Evolutionary conservation across 2,888 invertebrate genomes (phyloP).

Genomic region (Ophioninae sp.): DNA sequence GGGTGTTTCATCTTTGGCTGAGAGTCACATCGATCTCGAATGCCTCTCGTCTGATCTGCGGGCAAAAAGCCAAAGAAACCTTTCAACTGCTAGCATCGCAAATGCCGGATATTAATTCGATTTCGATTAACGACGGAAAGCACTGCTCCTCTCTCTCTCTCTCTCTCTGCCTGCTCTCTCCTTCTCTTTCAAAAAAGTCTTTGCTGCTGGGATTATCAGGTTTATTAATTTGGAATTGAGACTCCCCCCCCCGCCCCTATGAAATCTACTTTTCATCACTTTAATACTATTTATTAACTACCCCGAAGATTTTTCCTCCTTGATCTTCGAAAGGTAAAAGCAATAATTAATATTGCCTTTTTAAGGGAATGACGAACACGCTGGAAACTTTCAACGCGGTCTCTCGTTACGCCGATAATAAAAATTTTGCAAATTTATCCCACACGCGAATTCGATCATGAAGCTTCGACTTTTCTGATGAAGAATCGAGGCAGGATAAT

Average conservation of each 20-base stretch:
- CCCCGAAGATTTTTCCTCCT: background rate
- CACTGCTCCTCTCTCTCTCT: background rate
- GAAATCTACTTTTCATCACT: slow-evolving; percentile 13
- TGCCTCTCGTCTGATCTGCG: slow-evolving; percentile 26
- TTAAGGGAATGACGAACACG: too few species aligned
- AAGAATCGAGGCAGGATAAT: too few species aligned
- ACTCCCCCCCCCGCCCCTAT: too few species aligned
- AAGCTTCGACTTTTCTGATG: too few species aligned
- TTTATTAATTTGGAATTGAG: slow-evolving; percentile 23
- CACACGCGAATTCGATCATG: too few species aligned
- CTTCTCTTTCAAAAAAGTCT: background rate
- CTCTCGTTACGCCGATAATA: too few species aligned
- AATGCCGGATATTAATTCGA: slow-evolving; percentile 50
- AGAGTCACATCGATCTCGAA: slow-evolving; percentile 39
- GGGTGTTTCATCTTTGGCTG: slow-evolving; percentile 47
- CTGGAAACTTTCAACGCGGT: too few species aligned
- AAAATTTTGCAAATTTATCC: too few species aligned
- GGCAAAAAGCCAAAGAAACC: slow-evolving; percentile 28
- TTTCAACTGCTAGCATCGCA: slow-evolving; percentile 8
- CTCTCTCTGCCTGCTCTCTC: background rate
- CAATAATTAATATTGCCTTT: background rate
- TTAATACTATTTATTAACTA: background rate
- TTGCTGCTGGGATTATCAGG: background rate
- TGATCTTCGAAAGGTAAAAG: background rate
- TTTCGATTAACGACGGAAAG: slow-evolving; percentile 19